Conservation (phyloP, 1,140 invertebrate species). For the Elymnias hypermnestra region DNA sequence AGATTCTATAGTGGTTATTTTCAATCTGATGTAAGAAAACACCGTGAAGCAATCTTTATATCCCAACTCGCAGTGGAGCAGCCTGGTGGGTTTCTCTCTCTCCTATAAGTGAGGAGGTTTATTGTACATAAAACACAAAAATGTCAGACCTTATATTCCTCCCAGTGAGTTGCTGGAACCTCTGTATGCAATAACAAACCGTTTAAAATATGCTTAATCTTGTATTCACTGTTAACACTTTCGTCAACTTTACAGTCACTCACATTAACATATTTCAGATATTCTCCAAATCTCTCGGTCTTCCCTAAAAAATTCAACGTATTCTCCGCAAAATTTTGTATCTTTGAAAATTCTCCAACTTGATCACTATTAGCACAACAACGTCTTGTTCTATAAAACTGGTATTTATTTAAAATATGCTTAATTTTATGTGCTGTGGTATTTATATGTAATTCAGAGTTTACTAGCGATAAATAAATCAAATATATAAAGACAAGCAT, state of each 20-base stretch:
- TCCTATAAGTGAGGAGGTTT: no score
- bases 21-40: no score
- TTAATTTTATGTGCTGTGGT: slow-evolving; percentile 34
- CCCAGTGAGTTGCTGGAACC: slow-evolving; percentile 40
- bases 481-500: slow-evolving; percentile 18
- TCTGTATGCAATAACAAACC: slow-evolving; percentile 35
- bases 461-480: slow-evolving; percentile 24
- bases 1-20: no score
- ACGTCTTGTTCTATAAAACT: slow-evolving; percentile 18
- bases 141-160: slow-evolving; percentile 54
- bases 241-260: slow-evolving; percentile 31
- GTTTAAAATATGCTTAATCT: slow-evolving; percentile 28
- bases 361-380: slow-evolving; percentile 14
- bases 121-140: no score
- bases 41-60: no score
- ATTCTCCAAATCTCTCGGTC: slow-evolving; percentile 31
- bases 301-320: slow-evolving; percentile 31
- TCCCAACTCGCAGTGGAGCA: no score
- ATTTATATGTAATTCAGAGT: slow-evolving; percentile 26
- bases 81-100: no score
- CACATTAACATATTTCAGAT: slow-evolving; percentile 28
- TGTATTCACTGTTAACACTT: slow-evolving; percentile 18
- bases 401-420: slow-evolving; percentile 27
- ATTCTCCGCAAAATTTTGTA: slow-evolving; percentile 27
- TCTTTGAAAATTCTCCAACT: slow-evolving; percentile 8